Percentiles rank a stretch among this genome's conserved stretches.
These are phyloP conservation scores for Anoplophora glabripennis DNA, from an alignment of 1,140 invertebrate genomes.

Conservation along the genomic window DNA sequence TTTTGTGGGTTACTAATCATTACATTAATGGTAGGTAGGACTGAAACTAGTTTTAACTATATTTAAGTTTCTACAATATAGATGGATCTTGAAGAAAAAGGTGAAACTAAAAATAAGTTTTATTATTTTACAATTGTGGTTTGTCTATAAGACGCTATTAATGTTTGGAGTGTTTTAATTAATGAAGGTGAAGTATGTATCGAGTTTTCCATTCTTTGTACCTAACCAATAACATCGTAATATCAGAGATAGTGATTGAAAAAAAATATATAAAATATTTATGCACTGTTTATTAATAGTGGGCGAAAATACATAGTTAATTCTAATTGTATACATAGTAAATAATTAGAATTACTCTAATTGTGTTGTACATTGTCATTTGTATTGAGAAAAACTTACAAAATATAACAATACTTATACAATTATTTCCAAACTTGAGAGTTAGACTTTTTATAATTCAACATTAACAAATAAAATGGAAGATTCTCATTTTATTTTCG, in stretches of 20 bases:
- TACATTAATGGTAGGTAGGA: too few relatives aligned
- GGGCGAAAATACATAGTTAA: slow-evolving; percentile 31
- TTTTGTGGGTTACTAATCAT: too few relatives aligned
- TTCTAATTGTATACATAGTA: slow-evolving; percentile 31
- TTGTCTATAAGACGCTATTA: too few relatives aligned
- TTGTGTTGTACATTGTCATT: slow-evolving; percentile 31
- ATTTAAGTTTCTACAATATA: too few relatives aligned
- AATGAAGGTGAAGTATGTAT: too few relatives aligned
- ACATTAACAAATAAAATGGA: slow-evolving; percentile 35
- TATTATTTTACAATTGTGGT: too few relatives aligned
- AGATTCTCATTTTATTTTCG: slow-evolving; percentile 38
- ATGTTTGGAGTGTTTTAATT: too few relatives aligned
- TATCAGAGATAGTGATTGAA: slow-evolving; percentile 3
- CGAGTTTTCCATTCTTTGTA: too few relatives aligned
- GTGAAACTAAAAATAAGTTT: too few relatives aligned
- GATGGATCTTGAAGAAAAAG: too few relatives aligned
- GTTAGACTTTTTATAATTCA: slow-evolving; percentile 39
- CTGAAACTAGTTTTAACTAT: background rate
- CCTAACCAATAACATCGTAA: too few relatives aligned
- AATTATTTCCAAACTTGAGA: slow-evolving; percentile 34
- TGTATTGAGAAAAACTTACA: slow-evolving; percentile 33
- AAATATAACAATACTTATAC: slow-evolving; percentile 42
- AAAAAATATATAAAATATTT: slow-evolving; percentile 7
- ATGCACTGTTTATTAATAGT: slow-evolving; percentile 31
- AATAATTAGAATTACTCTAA: slow-evolving; percentile 33